Evolutionary conservation across 1,140 invertebrate genomes (phyloP).

Genomic region (Tachypleus tridentatus): DNA sequence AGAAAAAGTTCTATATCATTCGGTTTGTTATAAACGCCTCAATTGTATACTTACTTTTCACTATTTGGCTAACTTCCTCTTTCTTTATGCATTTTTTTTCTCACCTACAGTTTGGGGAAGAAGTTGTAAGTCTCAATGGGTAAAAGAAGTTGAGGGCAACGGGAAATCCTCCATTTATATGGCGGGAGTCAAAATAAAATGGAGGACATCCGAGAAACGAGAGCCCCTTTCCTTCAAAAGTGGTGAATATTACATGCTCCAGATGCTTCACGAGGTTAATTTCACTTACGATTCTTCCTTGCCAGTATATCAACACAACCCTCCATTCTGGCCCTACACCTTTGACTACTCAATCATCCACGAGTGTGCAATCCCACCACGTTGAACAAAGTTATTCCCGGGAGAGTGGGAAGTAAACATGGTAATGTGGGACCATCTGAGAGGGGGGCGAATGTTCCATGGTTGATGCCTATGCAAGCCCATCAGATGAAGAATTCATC

Average conservation of each 20-base stretch:
- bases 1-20: too few relatives aligned
- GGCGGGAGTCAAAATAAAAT: conserved; percentile 68
- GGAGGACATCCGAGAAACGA: conserved; percentile 75
- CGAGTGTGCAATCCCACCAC: conserved; percentile 86
- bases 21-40: too few relatives aligned
- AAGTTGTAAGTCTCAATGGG: too few relatives aligned
- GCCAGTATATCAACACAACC: conserved; percentile 81
- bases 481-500: conserved; percentile 72
- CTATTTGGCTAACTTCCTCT: too few relatives aligned
- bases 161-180: conserved; percentile 54
- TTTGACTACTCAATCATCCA: conserved; percentile 84
- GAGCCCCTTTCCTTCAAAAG: conserved; percentile 82
- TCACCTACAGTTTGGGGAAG: too few relatives aligned
- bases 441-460: conserved; percentile 81
- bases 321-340: conserved; percentile 82
- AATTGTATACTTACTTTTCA: not conserved
- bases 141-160: too few relatives aligned
- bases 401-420: conserved; percentile 55
- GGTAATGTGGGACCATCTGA: conserved; percentile 55
- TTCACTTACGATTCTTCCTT: conserved; percentile 88
- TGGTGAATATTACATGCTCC: conserved; percentile 89
- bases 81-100: not conserved
- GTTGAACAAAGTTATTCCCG: conserved; percentile 68
- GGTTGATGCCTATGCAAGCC: conserved; percentile 88
- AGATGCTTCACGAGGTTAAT: conserved; percentile 85